Percentiles rank a stretch among this genome's conserved stretches.
Conservation (phyloP, 2,888 invertebrate species). For the Crepidodera aurea region DNA sequence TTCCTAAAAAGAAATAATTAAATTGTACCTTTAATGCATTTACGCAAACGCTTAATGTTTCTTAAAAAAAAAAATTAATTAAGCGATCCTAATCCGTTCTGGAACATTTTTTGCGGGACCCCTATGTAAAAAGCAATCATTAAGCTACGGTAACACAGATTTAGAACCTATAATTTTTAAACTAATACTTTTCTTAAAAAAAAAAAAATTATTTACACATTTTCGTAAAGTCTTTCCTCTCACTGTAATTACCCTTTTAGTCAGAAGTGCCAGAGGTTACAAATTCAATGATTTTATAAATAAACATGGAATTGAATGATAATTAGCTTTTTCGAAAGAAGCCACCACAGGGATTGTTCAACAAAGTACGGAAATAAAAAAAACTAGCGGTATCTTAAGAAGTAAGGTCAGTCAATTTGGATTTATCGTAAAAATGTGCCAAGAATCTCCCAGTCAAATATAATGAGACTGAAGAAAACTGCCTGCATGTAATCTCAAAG, state of each 20-base stretch:
- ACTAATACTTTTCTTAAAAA: not conserved
- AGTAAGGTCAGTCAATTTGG: too few relatives aligned
- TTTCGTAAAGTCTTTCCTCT: constrained; percentile 6
- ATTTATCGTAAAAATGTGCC: too few relatives aligned
- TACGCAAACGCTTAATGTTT: too few relatives aligned
- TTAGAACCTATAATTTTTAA: constrained; percentile 6
- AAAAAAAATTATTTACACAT: constrained; percentile 4
- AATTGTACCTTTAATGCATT: too few relatives aligned
- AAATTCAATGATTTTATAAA: constrained; percentile 3
- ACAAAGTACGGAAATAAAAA: too few relatives aligned
- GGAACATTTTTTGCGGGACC: not conserved
- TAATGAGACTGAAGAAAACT: too few relatives aligned
- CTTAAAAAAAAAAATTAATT: too few relatives aligned
- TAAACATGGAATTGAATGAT: not conserved
- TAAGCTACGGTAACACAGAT: constrained; percentile 8
- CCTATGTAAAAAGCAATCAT: not conserved
- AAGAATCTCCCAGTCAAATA: too few relatives aligned
- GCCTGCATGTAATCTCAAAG: too few relatives aligned
- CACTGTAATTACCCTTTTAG: constrained; percentile 2
- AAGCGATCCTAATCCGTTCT: not conserved
- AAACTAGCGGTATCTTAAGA: too few relatives aligned
- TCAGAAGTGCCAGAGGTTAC: not conserved
- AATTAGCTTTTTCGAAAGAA: not conserved
- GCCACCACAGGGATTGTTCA: not conserved
- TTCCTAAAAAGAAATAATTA: too few relatives aligned